Conservation (phyloP, 2,888 invertebrate genomes). For the Aplocera efformata region DNA sequence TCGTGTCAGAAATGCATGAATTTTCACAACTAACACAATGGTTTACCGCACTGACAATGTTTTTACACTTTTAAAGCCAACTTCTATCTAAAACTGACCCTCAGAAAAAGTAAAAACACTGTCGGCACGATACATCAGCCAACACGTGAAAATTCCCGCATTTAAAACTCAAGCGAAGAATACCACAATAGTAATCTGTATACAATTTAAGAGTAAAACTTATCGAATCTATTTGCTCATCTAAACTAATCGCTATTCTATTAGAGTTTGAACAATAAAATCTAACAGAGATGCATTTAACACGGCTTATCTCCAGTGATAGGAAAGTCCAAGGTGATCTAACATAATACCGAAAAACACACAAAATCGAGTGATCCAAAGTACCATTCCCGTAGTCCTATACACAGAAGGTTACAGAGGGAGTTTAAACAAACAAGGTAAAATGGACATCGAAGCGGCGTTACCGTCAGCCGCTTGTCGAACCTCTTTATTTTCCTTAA, state of each 20-base stretch:
- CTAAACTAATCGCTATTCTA: constrained; percentile 46
- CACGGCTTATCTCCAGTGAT: constrained; percentile 58
- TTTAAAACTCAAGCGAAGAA: constrained; percentile 19
- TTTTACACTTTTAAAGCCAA: too few relatives aligned
- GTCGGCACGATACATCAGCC: too few relatives aligned
- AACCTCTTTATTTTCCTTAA: constrained; percentile 95
- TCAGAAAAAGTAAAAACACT: too few relatives aligned
- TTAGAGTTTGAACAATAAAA: constrained; percentile 43
- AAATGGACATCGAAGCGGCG: constrained; percentile 65
- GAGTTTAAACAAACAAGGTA: constrained; percentile 66
- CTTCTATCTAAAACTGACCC: too few relatives aligned
- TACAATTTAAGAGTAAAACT: constrained; percentile 62
- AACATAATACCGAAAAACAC: constrained; percentile 71
- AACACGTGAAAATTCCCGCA: too few relatives aligned
- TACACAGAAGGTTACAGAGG: constrained; percentile 71
- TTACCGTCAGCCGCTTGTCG: constrained; percentile 41
- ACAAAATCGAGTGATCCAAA: constrained; percentile 66
- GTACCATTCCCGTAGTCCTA: constrained; percentile 74
- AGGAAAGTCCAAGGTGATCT: constrained; percentile 68
- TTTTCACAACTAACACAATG: too few relatives aligned
- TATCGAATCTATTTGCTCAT: constrained; percentile 51
- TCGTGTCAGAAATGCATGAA: constrained; percentile 20
- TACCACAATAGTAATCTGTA: constrained; percentile 25
- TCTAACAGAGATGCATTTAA: constrained; percentile 44
- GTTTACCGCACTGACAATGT: too few relatives aligned